Base-by-base conservation (phyloP, 2,888 invertebrate species). In the Plutella xylostella region DNA sequence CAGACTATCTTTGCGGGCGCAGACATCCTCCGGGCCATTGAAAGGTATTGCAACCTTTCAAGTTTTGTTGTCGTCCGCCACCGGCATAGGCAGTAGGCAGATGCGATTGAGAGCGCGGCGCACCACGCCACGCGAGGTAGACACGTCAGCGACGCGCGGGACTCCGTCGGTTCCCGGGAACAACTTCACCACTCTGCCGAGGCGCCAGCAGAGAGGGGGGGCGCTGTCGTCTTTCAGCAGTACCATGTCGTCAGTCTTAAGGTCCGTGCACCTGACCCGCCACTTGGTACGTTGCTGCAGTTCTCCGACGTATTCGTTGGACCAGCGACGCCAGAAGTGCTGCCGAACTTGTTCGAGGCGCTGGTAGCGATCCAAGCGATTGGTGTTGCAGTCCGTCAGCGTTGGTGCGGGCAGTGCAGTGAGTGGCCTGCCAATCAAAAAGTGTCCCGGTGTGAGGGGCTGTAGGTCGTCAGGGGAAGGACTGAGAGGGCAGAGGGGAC, bases 311-410 rank as follows among this genome's bases (percentile, higher is more conserved):
- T 48, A 48, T 28, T 48, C 48, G 2, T 28, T 31, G 2, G 17
- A 12, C 48, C 45, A 48, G 4, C 45, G 19, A 7, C 4, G n/a
- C 48, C 45, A 48, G 18, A 48, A 45, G 9, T 48, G 48, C 14
- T 43, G 45, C 9, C 42, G 35, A 9, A 31, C 7, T n/a, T 48
- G 48, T 21, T 48, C 46, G 1, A 48, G 9, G 19, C 31, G 44
- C 4, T 35, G 22, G 11, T 33, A 21, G 20, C 38, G 21, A 7
- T 43, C 22, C 12, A 19, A 25, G 21, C 43, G 4, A 35, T 12
- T 38, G 7, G 18, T 9, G 1, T 38, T 20, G 5, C 14, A 4
- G 14, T 21, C 38, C n/a, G 7, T 15, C 19, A 14, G 3, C 2
- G 11, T 7, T 2, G 37, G 37, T 11, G 20, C 7, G 7, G 37